phyloP scores from a whole-genome alignment of 2,888 invertebrate species.

The Meandrusa payeni region DNA sequence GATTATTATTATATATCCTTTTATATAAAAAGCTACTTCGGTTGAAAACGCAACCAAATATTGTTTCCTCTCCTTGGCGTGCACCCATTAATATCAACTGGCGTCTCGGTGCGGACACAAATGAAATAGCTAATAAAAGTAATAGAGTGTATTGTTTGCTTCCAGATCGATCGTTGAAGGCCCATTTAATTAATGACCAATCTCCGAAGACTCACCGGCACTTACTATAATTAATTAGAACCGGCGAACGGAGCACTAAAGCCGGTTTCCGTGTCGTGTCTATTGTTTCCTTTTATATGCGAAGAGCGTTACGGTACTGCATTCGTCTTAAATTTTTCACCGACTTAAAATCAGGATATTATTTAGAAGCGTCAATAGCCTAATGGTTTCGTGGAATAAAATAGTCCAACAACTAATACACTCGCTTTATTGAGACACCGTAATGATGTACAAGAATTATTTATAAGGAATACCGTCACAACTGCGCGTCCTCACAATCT shows the following conservation, averaged over 20 bases:
- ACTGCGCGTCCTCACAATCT: too few species aligned
- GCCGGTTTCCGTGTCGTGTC: slow-evolving; percentile 37
- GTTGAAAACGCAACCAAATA: too few species aligned
- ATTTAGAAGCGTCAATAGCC: too few species aligned
- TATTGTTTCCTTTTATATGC: slow-evolving; percentile 33
- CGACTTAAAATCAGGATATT: too few species aligned
- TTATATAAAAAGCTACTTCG: too few species aligned
- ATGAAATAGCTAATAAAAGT: slow-evolving; percentile 68
- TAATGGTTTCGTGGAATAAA: too few species aligned
- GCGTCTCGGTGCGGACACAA: slow-evolving; percentile 41
- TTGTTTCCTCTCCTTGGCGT: too few species aligned
- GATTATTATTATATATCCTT: too few species aligned
- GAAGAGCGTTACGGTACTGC: slow-evolving; percentile 5
- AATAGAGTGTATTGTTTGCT: slow-evolving; percentile 73
- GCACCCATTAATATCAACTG: slow-evolving; percentile 17
- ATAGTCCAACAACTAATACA: too few species aligned
- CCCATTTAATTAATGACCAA: slow-evolving; percentile 75
- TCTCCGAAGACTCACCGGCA: slow-evolving; percentile 75
- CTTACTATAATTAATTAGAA: slow-evolving; percentile 76
- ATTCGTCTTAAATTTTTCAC: neutral
- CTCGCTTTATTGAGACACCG: too few species aligned
- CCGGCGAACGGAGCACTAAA: slow-evolving; percentile 59
- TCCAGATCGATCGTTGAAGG: slow-evolving; percentile 70
- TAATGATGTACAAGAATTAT: too few species aligned
- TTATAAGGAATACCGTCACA: too few species aligned